Base-by-base conservation (phyloP, 2,888 invertebrate species). In the Himalopsyche japonica region DNA sequence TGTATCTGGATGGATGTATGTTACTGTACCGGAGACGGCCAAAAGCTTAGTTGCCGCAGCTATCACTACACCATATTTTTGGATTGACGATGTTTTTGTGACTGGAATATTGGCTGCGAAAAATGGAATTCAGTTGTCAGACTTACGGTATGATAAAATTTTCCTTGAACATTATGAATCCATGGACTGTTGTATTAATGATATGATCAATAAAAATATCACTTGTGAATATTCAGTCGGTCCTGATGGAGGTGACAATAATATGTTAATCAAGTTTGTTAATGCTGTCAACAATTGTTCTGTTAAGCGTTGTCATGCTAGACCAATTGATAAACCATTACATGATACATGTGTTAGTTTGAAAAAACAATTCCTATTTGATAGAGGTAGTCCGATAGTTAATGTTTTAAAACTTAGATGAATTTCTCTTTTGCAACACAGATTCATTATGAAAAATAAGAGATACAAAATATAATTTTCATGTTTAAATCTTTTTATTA, bases 1-100 rank as follows among this genome's bases (percentile, higher is more conserved):
- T 89, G 90, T 97, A 10, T 97, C 97, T 6, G 97, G 97, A 0
- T 97, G 97, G 97, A 93, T 96, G 88, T 97, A 97, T 87, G 91
- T 96, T 1, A 95, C 96, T 3, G 96, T 95, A 83, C 93, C 94
- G 0, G 90, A 93, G 86, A 93, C 94, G 1, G 95, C 95, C 0
- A 88, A 89, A 24, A 91, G 91, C 27, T 89, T 98, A 80, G 91
- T 94, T 30, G 89, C 91, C 3, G 91, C 93, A 87, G 93, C 94
- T 0, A 89, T 91, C 43, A 89, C 90, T 48, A 91, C 93, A n/a
- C 91, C 93, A 24, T 96, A 95, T 88, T 98, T 98, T 90, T 98
- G 98, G 98, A 97, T 98, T 85, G 98, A 98, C 89, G 98, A 98
- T 89, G 95, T 96, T 76, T 96, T 95, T 89, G 91, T 98, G 0